These are phyloP conservation scores for Hetaerina titia DNA, from an alignment of 2,888 invertebrate genomes.

Conservation along the genomic window DNA sequence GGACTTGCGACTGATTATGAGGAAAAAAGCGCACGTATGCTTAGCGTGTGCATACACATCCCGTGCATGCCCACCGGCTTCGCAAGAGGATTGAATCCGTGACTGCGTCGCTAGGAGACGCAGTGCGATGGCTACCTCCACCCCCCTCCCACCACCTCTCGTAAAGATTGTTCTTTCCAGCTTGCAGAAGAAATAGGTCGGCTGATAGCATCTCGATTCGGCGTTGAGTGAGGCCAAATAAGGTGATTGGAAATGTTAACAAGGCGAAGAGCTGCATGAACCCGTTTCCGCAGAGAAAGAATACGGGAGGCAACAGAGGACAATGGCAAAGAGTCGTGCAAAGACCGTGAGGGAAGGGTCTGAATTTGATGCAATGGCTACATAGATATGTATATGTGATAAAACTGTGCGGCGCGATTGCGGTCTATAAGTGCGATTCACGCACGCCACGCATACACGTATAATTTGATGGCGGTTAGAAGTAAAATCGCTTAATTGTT, in stretches of 20 bases:
- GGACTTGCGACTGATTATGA: too few species aligned
- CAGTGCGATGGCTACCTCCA: neutral
- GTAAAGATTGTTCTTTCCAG: neutral
- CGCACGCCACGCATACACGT: too few species aligned
- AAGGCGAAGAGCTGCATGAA: neutral
- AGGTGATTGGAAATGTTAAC: constrained; percentile 42
- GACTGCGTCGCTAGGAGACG: neutral
- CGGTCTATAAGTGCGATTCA: too few species aligned
- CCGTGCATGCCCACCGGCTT: neutral
- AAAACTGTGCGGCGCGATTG: too few species aligned
- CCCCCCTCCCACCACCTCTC: neutral
- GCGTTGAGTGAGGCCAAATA: constrained; percentile 42
- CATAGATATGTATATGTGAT: too few species aligned
- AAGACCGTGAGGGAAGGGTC: neutral
- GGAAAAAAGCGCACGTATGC: too few species aligned
- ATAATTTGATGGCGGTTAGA: too few species aligned
- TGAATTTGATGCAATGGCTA: neutral
- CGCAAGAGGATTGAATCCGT: neutral
- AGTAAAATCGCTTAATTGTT: too few species aligned
- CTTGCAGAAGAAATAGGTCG: constrained; percentile 53
- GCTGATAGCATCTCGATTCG: constrained; percentile 59
- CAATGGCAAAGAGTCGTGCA: neutral
- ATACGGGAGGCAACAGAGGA: neutral
- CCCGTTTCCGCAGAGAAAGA: neutral
- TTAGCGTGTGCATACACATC: too few species aligned